Percentiles rank a stretch among this genome's conserved stretches.
Conservation (phyloP, 2,113 vertebrate genomes). For the Nematolebias whitei region DNA sequence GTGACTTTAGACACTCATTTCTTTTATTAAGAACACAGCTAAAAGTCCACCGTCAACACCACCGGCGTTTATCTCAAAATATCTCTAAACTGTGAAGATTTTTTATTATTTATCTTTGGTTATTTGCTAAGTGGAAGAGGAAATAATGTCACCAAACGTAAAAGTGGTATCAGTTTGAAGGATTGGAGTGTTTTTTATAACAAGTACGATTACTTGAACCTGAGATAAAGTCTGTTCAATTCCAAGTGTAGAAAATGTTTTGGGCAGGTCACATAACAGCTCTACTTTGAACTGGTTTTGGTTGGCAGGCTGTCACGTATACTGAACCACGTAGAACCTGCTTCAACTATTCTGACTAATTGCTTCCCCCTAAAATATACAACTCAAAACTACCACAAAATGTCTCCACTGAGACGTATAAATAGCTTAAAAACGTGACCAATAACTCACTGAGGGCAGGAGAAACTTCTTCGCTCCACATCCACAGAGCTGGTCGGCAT, state of each 20-base stretch:
- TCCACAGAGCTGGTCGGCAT: constrained; percentile 60
- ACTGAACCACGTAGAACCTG: constrained; percentile 5
- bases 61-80: too few relatives aligned
- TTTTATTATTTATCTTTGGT: too few relatives aligned
- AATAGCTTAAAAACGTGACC: constrained; percentile 41
- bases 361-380: constrained; percentile 13
- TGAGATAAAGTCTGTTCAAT: too few relatives aligned
- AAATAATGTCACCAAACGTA: too few relatives aligned
- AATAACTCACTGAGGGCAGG: constrained; percentile 34
- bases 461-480: constrained; percentile 39
- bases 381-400: constrained; percentile 27
- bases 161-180: too few relatives aligned
- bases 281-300: constrained; percentile 15
- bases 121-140: too few relatives aligned
- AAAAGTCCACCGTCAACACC: too few relatives aligned
- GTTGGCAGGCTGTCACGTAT: not conserved
- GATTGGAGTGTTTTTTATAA: too few relatives aligned
- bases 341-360: constrained; percentile 34
- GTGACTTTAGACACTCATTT: too few relatives aligned
- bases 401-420: constrained; percentile 52
- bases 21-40: too few relatives aligned
- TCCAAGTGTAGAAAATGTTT: constrained; percentile 9
- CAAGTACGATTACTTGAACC: too few relatives aligned
- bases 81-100: too few relatives aligned
- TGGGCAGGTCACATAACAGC: constrained; percentile 5